Evolutionary conservation across 2,888 invertebrate genomes (phyloP).

Genomic region (Pyrocoelia pectoralis): DNA sequence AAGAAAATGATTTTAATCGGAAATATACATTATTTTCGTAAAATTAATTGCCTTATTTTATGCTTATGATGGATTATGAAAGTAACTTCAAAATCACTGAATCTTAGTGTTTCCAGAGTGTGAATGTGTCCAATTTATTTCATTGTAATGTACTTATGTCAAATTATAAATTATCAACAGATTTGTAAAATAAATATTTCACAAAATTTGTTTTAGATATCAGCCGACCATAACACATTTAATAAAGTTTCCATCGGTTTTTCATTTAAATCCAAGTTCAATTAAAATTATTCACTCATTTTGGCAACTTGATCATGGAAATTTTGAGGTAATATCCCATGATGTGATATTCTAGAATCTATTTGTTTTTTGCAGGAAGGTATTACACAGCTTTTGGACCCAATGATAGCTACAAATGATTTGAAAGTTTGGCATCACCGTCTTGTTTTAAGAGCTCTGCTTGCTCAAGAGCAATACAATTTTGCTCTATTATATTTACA

Average conservation of each 20-base stretch:
- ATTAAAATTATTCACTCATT: constrained; percentile 85
- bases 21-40: no score
- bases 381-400: constrained; percentile 63
- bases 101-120: no score
- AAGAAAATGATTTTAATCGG: no score
- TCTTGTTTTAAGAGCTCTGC: constrained; percentile 70
- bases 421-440: constrained; percentile 78
- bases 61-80: no score
- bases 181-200: no score
- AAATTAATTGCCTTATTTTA: no score
- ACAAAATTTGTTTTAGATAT: constrained; percentile 56
- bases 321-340: constrained; percentile 76
- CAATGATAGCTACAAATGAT: constrained; percentile 63
- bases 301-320: constrained; percentile 89
- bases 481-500: constrained; percentile 76
- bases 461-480: constrained; percentile 73
- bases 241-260: constrained; percentile 82
- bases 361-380: no score
- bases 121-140: no score
- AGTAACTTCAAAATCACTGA: no score
- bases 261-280: constrained; percentile 75
- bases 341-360: no score
- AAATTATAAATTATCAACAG: no score
- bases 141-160: no score
- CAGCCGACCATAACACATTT: constrained; percentile 73